Evolutionary conservation across 2,113 vertebrate genomes (phyloP).

Genomic region (Chascanopsetta lugubris): DNA sequence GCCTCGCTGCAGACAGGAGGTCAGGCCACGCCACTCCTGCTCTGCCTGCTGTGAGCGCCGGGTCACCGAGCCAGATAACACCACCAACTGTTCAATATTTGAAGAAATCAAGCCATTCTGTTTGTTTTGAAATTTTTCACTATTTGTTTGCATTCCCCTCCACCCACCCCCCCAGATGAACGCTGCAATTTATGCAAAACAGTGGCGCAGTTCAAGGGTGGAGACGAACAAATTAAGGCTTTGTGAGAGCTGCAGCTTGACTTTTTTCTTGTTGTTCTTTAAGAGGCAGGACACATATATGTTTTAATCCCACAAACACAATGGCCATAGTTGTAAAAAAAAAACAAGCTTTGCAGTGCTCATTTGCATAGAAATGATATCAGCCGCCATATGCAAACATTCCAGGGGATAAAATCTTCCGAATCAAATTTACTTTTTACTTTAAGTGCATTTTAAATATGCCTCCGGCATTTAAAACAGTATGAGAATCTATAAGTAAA

Average conservation of each 20-base stretch:
- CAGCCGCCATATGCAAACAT: constrained; percentile 4
- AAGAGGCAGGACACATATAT: constrained; percentile 30
- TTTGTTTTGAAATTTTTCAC: constrained; percentile 64
- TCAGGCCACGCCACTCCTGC: constrained; percentile 78
- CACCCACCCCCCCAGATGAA: constrained; percentile 52
- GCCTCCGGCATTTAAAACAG: constrained; percentile 19
- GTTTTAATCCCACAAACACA: constrained; percentile 16
- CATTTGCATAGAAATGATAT: constrained; percentile 24
- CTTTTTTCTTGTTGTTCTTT: constrained; percentile 13
- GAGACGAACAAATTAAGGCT: constrained; percentile 50
- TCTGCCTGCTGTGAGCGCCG: constrained; percentile 73
- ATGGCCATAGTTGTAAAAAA: neutral
- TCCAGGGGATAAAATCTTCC: neutral
- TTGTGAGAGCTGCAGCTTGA: constrained; percentile 37
- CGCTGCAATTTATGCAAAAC: constrained; percentile 66
- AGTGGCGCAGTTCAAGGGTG: constrained; percentile 56
- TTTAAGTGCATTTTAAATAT: constrained; percentile 17
- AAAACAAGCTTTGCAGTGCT: neutral
- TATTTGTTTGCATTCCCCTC: constrained; percentile 59
- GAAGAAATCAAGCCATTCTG: constrained; percentile 75
- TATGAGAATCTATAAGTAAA: constrained; percentile 14
- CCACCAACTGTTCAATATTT: constrained; percentile 80
- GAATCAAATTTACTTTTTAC: constrained; percentile 19
- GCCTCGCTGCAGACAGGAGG: constrained; percentile 75
- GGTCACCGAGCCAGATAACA: constrained; percentile 78